Base-by-base conservation (phyloP, 1,140 invertebrate species). In the Zeugodacus cucurbitae region DNA sequence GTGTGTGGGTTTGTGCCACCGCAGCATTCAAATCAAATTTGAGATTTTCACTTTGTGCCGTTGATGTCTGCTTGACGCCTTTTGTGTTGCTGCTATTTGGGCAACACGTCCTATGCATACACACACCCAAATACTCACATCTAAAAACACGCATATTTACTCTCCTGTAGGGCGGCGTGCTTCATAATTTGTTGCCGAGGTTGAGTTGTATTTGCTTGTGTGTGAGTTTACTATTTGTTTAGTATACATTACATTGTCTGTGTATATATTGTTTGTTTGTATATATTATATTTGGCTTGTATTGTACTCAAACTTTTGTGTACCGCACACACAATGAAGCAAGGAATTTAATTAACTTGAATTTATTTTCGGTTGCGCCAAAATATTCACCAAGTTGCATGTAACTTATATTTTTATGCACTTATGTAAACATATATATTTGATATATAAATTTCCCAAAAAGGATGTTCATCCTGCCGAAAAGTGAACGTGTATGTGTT, bases 11-110 rank as follows among this genome's bases (percentile, higher is more conserved):
- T 0, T 82, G 41, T 32, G 74, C 74, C 74, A 82, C 74, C 74
- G 74, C 74, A 82, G 74, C 74, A 82, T 82, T 82, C 74, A 82
- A 82, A 82, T 82, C 74, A 82, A 82, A 82, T 82, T 82, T 82
- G 74, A 82, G 74, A 82, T 82, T 82, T 48, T 29, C 41, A 29
- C 74, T 82, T 82, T 82, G 74, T 82, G 41, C 74, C 41, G 74
- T 82, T 48, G 74, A 82, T 48, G 74, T 82, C 74, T 82, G 41
- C 20, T 34, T 82, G 74, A 82, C 74, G 74, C 74, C 74, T 82
- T 82, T 82, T 82, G 74, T 82, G 74, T 82, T 82, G 74, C 74
- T 82, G 74, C 41, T 82, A 74, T 48, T 82, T 82, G 37, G 41
- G 74, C 41, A 82, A 82, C 74, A 82, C 74, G 41, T 82, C n/a